Base-by-base conservation (phyloP, 2,113 vertebrate species). In the Cranoglanis bouderius region DNA sequence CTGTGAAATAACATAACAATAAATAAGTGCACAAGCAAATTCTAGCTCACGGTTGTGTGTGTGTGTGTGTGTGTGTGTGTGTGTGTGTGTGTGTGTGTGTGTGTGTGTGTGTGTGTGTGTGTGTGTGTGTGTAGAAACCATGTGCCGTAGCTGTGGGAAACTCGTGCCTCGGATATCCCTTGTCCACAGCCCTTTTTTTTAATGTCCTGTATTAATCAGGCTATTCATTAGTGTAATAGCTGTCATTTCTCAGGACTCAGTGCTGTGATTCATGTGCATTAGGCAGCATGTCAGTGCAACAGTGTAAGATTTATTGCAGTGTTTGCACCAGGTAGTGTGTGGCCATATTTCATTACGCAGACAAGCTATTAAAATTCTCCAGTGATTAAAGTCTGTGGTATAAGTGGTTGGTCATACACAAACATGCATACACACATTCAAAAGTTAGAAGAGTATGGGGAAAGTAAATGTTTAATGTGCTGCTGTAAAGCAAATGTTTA, bases 161-260 rank as follows among this genome's bases (percentile, higher is more conserved):
- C n/a, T 38, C 6, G 38, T 63, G 61, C 32, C 63, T 70, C 40
- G 74, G 87, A 74, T 80, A 40, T 29, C 78, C 3, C 55, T 59
- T 49, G 65, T 88, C 93, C 93, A 91, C 93, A 92, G 94, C 93
- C 93, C 94, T 95, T 95, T 95, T 95, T 93, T 94, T 95, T 95
- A 95, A 95, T 95, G 94, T 92, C 92, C 94, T 93, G 94, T 95
- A 96, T 96, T 95, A 95, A 96, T 96, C 94, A 94, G 94, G 92
- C 93, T 93, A 93, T 95, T 94, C 94, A 95, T 95, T 95, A 95
- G 95, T 94, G 95, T 95, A 95, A 95, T 95, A 95, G 95, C 94
- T 93, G 94, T 95, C 94, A 94, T 94, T 94, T 94, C 92, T 92
- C 93, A 92, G 92, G 89, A 92, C 94, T 93, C 92, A 93, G 93